phyloP scores from a whole-genome alignment of 2,888 invertebrate genomes.

The Pteria penguin region DNA sequence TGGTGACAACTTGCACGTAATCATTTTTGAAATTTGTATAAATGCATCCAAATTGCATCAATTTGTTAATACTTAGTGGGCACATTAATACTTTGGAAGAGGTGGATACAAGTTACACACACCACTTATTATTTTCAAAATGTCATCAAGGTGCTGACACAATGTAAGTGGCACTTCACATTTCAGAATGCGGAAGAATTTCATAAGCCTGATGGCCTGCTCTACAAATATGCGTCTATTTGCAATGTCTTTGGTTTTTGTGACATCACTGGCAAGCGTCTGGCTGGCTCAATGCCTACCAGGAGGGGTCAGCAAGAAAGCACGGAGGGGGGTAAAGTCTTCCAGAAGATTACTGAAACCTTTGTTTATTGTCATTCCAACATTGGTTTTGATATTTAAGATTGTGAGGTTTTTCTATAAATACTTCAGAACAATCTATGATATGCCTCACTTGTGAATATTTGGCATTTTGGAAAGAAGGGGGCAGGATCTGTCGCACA shows the following conservation, averaged over 20 bases:
- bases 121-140: constrained; percentile 17
- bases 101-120: constrained; percentile 17
- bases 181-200: constrained; percentile 32
- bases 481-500: no score
- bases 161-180: constrained; percentile 23
- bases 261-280: constrained; percentile 26
- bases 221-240: constrained; percentile 40
- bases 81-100: constrained; percentile 13
- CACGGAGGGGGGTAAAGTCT: constrained; percentile 1
- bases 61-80: neutral
- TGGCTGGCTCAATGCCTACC: constrained; percentile 18
- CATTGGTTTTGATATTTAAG: no score
- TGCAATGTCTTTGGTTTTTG: constrained; percentile 32
- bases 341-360: constrained; percentile 39
- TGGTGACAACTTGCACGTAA: neutral
- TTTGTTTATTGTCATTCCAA: constrained; percentile 35
- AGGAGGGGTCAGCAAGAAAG: constrained; percentile 27
- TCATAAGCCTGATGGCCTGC: constrained; percentile 40
- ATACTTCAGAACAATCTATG: no score
- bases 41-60: neutral
- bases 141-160: constrained; percentile 34
- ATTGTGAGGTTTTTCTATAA: no score
- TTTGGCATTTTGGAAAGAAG: no score
- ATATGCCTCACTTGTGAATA: no score
- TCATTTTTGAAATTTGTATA: neutral